Conservation (phyloP, 2,888 invertebrate genomes). For the Parasteatoda lunata region DNA sequence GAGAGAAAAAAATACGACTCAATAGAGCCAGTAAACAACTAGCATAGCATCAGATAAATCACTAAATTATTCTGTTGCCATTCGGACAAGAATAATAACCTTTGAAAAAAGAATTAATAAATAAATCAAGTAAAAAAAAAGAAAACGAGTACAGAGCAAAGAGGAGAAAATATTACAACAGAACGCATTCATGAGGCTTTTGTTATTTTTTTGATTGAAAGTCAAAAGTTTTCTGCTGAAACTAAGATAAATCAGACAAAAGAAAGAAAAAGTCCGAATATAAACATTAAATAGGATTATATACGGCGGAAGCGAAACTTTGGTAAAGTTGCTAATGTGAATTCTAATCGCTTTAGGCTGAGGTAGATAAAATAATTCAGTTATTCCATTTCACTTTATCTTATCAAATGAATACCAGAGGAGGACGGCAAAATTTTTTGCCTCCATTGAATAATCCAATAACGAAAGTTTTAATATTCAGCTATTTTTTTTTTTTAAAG, state of each 20-base stretch:
- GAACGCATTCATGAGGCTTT: slow-evolving; percentile 15
- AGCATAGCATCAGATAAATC: slow-evolving; percentile 37
- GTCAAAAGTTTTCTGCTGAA: slow-evolving; percentile 13
- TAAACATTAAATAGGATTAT: slow-evolving; percentile 36
- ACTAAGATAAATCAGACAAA: slow-evolving; percentile 15
- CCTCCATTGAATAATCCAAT: slow-evolving; percentile 17
- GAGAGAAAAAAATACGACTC: slow-evolving; percentile 2
- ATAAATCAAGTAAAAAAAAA: not conserved
- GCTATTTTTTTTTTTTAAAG: no score
- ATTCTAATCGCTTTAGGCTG: slow-evolving; percentile 35
- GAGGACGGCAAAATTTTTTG: not conserved
- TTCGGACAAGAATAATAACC: slow-evolving; percentile 20
- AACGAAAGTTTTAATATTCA: slow-evolving; percentile 11
- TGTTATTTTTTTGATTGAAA: slow-evolving; percentile 20
- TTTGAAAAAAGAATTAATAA: not conserved
- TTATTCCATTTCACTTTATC: slow-evolving; percentile 21
- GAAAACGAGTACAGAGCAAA: not conserved
- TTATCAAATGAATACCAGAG: slow-evolving; percentile 33
- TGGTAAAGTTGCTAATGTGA: slow-evolving; percentile 15
- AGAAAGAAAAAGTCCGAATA: slow-evolving; percentile 9
- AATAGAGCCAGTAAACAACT: slow-evolving; percentile 11
- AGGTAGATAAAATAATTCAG: slow-evolving; percentile 21
- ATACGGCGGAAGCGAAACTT: slow-evolving; percentile 14
- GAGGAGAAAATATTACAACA: slow-evolving; percentile 6
- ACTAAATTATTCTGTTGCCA: slow-evolving; percentile 34